A percentile compares a stretch with the other conserved stretches of the same genome.
These are phyloP conservation scores for Brienomyrus brachyistius DNA, from an alignment of 2,113 vertebrate genomes.

Conservation along the genomic window DNA sequence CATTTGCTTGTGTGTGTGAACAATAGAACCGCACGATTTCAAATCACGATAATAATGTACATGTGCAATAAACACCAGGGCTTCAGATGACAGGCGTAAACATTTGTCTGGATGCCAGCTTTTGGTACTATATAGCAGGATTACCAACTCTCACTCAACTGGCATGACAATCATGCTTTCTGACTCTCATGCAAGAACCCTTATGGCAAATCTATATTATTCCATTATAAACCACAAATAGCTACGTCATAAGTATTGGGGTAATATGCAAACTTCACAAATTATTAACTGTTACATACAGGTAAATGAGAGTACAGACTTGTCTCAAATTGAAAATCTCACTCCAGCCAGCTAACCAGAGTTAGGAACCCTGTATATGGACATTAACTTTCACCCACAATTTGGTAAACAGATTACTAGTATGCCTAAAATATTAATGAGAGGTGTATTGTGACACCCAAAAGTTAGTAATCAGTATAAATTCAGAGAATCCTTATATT, in stretches of 20 bases:
- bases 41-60: background rate
- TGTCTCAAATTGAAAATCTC: background rate
- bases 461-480: background rate
- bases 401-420: background rate
- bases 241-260: too few relatives aligned
- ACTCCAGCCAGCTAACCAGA: background rate
- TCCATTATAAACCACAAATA: too few relatives aligned
- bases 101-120: background rate
- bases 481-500: background rate
- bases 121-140: background rate
- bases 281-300: background rate
- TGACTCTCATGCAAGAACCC: too few relatives aligned
- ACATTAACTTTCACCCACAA: background rate
- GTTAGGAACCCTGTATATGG: background rate
- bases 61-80: background rate
- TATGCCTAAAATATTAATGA: background rate
- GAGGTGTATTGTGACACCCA: background rate
- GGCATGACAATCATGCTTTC: background rate
- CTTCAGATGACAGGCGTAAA: background rate
- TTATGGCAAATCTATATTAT: too few relatives aligned
- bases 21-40: background rate
- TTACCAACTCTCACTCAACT: background rate
- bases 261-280: background rate
- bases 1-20: constrained; percentile 7
- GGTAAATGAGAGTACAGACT: background rate